phyloP scores from a whole-genome alignment of 2,113 vertebrate species.

The Colaptes auratus region DNA sequence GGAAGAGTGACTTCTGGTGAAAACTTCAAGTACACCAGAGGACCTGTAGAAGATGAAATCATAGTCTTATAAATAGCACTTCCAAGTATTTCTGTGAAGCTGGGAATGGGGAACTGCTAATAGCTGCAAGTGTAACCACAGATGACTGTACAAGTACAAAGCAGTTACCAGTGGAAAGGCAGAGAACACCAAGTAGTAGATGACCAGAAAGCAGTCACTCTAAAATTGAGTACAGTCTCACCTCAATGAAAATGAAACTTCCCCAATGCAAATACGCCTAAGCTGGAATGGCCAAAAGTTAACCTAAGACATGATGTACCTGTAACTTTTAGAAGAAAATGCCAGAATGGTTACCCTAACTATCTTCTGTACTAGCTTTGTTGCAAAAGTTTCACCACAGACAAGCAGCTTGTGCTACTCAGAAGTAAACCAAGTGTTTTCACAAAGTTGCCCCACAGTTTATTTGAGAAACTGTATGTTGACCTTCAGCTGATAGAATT shows the following conservation, averaged over 20 bases:
- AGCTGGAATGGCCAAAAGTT: not conserved
- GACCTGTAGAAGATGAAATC: not conserved
- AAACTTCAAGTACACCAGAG: not conserved
- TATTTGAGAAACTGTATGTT: not conserved
- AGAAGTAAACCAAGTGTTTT: not conserved
- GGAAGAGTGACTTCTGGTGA: not conserved
- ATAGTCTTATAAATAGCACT: not conserved
- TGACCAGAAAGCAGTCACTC: not conserved
- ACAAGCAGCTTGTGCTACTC: not conserved
- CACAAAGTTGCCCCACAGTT: not conserved
- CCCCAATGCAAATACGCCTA: not conserved
- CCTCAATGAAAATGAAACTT: not conserved
- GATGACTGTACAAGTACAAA: not conserved
- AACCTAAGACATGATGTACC: not conserved
- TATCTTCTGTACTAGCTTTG: not conserved
- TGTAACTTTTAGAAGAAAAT: not conserved
- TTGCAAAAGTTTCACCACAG: not conserved
- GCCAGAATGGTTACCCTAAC: not conserved
- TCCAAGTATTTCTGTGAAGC: not conserved
- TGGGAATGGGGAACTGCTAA: not conserved
- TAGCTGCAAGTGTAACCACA: not conserved
- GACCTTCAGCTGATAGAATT: not conserved
- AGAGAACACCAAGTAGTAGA: not conserved
- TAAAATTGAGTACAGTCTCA: not conserved
- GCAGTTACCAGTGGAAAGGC: not conserved